Conservation (phyloP, 1,140 invertebrate genomes). For the Drosophila pectinifera region DNA sequence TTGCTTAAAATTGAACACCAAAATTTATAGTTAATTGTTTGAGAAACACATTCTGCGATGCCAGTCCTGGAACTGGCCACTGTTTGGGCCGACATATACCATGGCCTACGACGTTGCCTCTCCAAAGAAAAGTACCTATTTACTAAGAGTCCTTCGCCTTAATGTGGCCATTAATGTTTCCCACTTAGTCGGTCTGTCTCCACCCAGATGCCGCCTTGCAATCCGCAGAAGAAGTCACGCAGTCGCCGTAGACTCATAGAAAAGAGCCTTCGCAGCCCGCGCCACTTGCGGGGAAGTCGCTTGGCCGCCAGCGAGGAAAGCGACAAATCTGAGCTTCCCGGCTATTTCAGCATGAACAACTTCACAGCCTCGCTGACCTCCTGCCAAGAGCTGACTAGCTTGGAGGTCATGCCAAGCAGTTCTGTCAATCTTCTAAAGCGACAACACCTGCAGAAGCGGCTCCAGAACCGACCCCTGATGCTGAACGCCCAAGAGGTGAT, state of each 20-base stretch:
- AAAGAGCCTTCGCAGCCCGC: background rate
- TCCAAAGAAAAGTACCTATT: constrained; percentile 3
- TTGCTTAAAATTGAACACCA: background rate
- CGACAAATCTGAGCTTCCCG: background rate
- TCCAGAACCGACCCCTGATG: constrained; percentile 33
- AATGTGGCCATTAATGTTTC: background rate
- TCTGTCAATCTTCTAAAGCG: background rate
- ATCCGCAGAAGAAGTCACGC: background rate
- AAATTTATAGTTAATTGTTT: constrained; percentile 14
- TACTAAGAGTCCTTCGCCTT: background rate
- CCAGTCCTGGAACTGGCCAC: constrained; percentile 25
- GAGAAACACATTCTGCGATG: constrained; percentile 3
- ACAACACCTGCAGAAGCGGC: background rate
- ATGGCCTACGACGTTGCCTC: constrained; percentile 5
- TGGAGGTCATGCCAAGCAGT: background rate
- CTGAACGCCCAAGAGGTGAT: constrained; percentile 28
- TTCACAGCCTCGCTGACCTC: background rate
- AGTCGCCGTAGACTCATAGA: background rate
- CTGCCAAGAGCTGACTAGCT: background rate
- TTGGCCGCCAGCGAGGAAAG: constrained; percentile 12
- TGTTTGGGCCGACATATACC: constrained; percentile 12
- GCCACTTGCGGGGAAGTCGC: background rate
- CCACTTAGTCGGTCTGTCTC: background rate
- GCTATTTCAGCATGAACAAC: background rate
- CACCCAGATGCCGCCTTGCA: background rate